Base-by-base conservation (phyloP, 2,888 invertebrate species). In the Camponotus fellah region DNA sequence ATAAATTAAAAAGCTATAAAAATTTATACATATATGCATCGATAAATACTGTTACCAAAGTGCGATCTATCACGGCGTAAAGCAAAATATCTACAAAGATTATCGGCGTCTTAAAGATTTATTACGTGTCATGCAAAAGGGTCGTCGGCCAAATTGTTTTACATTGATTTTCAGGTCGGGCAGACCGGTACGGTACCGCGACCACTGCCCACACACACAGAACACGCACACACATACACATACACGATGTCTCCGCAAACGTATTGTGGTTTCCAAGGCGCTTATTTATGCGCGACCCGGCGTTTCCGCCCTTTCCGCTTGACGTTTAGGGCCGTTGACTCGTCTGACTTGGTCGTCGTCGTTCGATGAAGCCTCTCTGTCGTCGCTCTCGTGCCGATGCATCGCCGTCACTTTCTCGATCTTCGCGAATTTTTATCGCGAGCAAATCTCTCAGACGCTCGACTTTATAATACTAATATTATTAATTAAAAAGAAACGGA, bases 261-360 rank as follows among this genome's bases (percentile, higher is more conserved):
- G 75, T 89, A 89, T 90, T 90, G 90, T 90, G 89, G 90, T 90
- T 89, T 89, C 84, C 90, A 90, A 53, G 76, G 83, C 87, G 87
- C 89, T 92, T 92, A 92, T 92, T 92, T 92, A 92, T 92, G 91
- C 88, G 85, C 87, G 86, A 87, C 88, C 87, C 88, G 88, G 86
- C 87, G 89, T 91, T 92, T 92, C 92, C 92, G 92, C 91, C 90
- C 90, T 90, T 90, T 92, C 88, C 91, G 90, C 88, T 85, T 83
- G 65, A 53, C 58, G 72, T 86, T 83, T 86, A 91, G 91, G 92
- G 91, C 87, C 92, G 88, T 92, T 92, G 91, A 92, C 92, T 91
- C 89, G 87, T 82, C 85, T 86, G 86, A 90, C 91, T 91, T 89
- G 82, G 86, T 86, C 89, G 85, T 87, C 85, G 49, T 53, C 49